These are phyloP conservation scores for Hemiscyllium ocellatum DNA, from an alignment of 2,113 vertebrate genomes.

Conservation along the genomic window DNA sequence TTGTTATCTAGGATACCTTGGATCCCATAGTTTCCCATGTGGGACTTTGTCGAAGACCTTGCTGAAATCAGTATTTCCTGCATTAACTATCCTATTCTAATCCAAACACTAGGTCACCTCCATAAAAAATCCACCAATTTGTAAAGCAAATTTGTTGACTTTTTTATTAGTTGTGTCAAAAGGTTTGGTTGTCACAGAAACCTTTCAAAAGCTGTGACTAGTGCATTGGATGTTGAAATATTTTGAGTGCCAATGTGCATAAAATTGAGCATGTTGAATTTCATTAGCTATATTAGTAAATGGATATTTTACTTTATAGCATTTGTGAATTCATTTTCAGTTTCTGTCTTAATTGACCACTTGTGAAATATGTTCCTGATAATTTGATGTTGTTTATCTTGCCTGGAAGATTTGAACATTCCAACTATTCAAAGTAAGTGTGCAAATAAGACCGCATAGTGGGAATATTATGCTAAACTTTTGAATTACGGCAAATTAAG, in stretches of 20 bases:
- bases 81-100: no score
- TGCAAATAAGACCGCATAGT: neutral
- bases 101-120: no score
- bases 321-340: neutral
- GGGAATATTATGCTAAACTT: neutral
- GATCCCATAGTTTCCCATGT: no score
- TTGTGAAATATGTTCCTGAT: neutral
- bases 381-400: neutral
- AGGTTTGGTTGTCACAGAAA: neutral
- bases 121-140: no score
- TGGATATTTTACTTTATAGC: neutral
- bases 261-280: neutral
- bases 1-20: no score
- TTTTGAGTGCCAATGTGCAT: neutral
- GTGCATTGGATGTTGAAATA: neutral
- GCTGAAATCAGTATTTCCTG: no score
- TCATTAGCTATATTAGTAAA: neutral
- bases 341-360: neutral
- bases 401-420: neutral
- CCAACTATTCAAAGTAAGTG: neutral
- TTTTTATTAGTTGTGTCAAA: neutral
- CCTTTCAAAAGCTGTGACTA: neutral
- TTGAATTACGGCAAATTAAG: neutral
- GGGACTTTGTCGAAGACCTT: no score
- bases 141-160: no score